These are phyloP conservation scores for Tetragonula clypearis DNA, from an alignment of 1,140 invertebrate genomes.

Conservation along the genomic window DNA sequence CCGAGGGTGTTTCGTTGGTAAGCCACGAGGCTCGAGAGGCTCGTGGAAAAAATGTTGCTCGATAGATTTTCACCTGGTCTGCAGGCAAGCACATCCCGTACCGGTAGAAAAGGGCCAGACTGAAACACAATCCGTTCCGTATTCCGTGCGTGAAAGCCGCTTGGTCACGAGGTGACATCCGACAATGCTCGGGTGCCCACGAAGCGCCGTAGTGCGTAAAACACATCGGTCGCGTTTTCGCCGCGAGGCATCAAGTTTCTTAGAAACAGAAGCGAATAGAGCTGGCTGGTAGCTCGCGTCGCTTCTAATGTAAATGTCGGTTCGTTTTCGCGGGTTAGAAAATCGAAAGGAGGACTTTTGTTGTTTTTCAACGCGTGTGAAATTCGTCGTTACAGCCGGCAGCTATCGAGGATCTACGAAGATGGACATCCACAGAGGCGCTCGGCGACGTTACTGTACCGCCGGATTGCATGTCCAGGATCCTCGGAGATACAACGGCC, in stretches of 20 bases:
- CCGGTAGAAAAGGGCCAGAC: slow-evolving; percentile 45
- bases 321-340: neutral
- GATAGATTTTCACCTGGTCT: slow-evolving; percentile 42
- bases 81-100: slow-evolving; percentile 16
- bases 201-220: slow-evolving; percentile 67
- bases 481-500: slow-evolving; percentile 82
- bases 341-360: slow-evolving; percentile 25
- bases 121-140: slow-evolving; percentile 75
- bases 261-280: slow-evolving; percentile 42
- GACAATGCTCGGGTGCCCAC: slow-evolving; percentile 72
- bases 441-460: slow-evolving; percentile 90
- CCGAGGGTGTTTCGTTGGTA: neutral
- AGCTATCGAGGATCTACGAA: slow-evolving; percentile 88
- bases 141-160: slow-evolving; percentile 72
- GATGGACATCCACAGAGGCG: slow-evolving; percentile 92
- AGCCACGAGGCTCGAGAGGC: neutral
- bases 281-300: neutral
- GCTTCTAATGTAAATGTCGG: neutral
- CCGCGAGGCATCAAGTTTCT: slow-evolving; percentile 55
- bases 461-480: slow-evolving; percentile 86
- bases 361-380: slow-evolving; percentile 7
- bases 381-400: slow-evolving; percentile 84
- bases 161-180: slow-evolving; percentile 71
- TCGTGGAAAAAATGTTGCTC: neutral
- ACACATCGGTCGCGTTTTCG: slow-evolving; percentile 53